Evolutionary conservation across 2,113 vertebrate species (phyloP).

Genomic region (Setophaga kirtlandii): DNA sequence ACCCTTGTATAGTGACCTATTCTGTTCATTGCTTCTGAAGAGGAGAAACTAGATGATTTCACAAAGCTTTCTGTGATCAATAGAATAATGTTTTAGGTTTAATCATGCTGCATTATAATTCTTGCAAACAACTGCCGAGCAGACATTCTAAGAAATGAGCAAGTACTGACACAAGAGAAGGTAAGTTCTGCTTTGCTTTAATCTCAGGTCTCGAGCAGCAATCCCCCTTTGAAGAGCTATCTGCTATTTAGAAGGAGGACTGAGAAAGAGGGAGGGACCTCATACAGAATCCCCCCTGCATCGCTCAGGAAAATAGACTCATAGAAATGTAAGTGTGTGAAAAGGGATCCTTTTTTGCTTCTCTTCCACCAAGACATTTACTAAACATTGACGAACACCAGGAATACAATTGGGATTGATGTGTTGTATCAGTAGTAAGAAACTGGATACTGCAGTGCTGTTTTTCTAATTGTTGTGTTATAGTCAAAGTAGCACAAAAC

Average conservation of each 20-base stretch:
- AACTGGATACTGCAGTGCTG: conserved; percentile 19
- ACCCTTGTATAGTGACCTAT: conserved; percentile 65
- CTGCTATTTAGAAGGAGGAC: conserved; percentile 17
- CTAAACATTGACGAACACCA: conserved; percentile 19
- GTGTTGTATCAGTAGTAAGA: conserved; percentile 14
- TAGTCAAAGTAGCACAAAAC: conserved; percentile 57
- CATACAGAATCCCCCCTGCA: neutral
- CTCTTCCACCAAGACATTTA: neutral
- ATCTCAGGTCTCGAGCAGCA: conserved; percentile 24
- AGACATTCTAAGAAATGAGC: conserved; percentile 52
- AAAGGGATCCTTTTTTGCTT: neutral
- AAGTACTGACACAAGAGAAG: conserved; percentile 50
- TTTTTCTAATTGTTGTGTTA: conserved; percentile 60
- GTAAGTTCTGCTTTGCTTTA: conserved; percentile 63
- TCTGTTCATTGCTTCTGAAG: conserved; percentile 69
- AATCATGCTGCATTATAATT: conserved; percentile 71
- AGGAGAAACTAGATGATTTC: conserved; percentile 70
- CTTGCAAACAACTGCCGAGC: conserved; percentile 52
- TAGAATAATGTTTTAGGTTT: conserved; percentile 68
- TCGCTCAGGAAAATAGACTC: conserved; percentile 25
- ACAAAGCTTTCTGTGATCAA: conserved; percentile 74
- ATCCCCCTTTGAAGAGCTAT: conserved; percentile 13
- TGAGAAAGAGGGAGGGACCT: conserved; percentile 16
- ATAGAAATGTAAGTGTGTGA: conserved; percentile 21
- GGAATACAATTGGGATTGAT: conserved; percentile 50